A percentile compares a stretch with the other conserved stretches of the same genome.
These are phyloP conservation scores for Apeira syringaria DNA, from an alignment of 2,888 invertebrate species.

Conservation along the genomic window DNA sequence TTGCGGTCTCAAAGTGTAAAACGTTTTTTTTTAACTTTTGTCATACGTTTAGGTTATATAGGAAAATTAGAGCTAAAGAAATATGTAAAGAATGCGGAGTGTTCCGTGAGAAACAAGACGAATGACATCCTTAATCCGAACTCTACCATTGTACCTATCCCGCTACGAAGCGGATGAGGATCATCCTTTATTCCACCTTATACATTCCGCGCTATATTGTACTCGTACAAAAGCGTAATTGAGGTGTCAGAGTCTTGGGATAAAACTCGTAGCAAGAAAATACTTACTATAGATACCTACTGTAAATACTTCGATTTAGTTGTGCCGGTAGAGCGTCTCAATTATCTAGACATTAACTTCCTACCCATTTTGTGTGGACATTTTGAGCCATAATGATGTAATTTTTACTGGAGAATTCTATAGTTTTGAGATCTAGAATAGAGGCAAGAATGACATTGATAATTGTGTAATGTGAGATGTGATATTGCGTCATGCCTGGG, in stretches of 20 bases:
- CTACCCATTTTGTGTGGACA: no score
- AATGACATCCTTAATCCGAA: slow-evolving; percentile 11
- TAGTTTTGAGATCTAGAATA: background rate
- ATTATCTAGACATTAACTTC: no score
- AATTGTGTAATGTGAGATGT: slow-evolving; percentile 29
- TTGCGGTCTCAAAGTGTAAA: no score
- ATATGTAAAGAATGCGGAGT: background rate
- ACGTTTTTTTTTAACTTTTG: no score
- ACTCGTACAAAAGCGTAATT: slow-evolving; percentile 33
- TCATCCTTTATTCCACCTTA: slow-evolving; percentile 22
- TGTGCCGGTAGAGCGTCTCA: background rate
- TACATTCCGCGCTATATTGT: slow-evolving; percentile 28
- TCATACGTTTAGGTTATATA: no score
- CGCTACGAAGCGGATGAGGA: slow-evolving; percentile 15
- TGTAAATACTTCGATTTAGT: slow-evolving; percentile 2
- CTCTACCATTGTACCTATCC: slow-evolving; percentile 14
- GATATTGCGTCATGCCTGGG: slow-evolving; percentile 61
- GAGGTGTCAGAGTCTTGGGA: slow-evolving; percentile 20
- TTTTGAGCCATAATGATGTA: no score
- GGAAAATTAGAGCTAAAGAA: background rate
- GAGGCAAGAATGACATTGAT: slow-evolving; percentile 7
- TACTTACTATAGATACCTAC: slow-evolving; percentile 4
- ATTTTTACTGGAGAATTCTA: background rate
- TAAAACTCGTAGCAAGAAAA: slow-evolving; percentile 6
- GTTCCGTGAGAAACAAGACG: slow-evolving; percentile 5